Conservation (phyloP, 2,888 invertebrate species). For the Eupithecia pulchellata region DNA sequence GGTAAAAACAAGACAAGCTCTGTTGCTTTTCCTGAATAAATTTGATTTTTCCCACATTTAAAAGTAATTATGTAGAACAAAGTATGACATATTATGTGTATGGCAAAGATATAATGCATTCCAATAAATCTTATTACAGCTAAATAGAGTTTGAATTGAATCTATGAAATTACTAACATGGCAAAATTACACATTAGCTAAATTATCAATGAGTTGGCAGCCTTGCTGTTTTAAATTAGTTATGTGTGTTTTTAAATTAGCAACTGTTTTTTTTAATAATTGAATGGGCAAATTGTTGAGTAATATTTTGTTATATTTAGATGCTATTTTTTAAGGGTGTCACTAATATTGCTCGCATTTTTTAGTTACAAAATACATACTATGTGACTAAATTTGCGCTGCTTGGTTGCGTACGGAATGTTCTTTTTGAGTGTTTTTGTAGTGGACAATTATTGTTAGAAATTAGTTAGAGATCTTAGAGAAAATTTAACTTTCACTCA, state of each 20-base stretch:
- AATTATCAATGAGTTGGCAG: conserved; percentile 25
- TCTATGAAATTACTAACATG: neutral
- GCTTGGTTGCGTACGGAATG: neutral
- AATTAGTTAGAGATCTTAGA: neutral
- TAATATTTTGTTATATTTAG: neutral
- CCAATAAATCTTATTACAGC: conserved; percentile 14
- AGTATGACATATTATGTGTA: conserved; percentile 16
- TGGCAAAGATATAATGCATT: neutral
- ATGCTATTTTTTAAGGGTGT: neutral
- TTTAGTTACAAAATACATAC: too few relatives aligned
- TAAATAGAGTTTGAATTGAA: conserved; percentile 17
- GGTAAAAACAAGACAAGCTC: neutral
- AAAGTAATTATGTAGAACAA: neutral
- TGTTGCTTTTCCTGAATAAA: neutral
- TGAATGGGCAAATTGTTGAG: neutral
- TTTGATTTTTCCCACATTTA: neutral
- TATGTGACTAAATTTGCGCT: neutral
- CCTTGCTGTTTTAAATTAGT: conserved; percentile 39
- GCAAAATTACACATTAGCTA: conserved; percentile 21
- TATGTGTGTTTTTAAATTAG: neutral
- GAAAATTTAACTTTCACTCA: neutral
- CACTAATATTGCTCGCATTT: too few relatives aligned
- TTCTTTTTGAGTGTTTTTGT: neutral
- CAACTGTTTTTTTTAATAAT: neutral
- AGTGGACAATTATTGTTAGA: neutral